Conservation (phyloP, 2,113 vertebrate genomes). For the Lipophrys pholis region DNA sequence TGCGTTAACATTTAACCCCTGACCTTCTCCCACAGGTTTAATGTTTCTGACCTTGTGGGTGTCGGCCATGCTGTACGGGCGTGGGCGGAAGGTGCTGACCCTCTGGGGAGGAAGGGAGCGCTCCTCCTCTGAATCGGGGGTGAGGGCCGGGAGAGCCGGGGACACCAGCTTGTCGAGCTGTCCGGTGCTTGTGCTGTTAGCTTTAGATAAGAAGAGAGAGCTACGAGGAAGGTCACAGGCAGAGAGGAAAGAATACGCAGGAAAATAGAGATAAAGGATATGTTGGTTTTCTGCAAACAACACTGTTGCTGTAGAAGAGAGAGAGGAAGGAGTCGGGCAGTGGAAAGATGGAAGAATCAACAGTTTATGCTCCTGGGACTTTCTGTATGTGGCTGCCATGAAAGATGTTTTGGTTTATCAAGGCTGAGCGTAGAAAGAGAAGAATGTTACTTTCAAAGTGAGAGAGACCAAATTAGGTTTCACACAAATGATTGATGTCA, state of each 20-base stretch:
- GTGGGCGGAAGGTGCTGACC: conserved; percentile 84
- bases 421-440: not conserved
- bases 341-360: conserved; percentile 27
- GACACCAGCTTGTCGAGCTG: conserved; percentile 83
- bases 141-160: conserved; percentile 56
- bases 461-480: conserved; percentile 16
- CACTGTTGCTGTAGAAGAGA: conserved; percentile 53
- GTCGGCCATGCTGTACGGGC: conserved; percentile 89
- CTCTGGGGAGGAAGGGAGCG: conserved; percentile 75
- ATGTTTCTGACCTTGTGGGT: conserved; percentile 74
- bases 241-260: conserved; percentile 15
- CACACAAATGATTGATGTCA: not conserved
- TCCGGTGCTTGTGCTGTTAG: conserved; percentile 81
- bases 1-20: not conserved
- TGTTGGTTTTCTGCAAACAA: conserved; percentile 28
- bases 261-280: not conserved
- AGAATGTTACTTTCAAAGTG: conserved; percentile 14
- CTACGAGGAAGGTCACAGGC: conserved; percentile 55
- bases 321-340: not conserved
- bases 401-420: conserved; percentile 19
- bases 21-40: conserved; percentile 10
- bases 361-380: not conserved
- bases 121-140: conserved; percentile 75
- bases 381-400: conserved; percentile 7
- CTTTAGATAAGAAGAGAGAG: conserved; percentile 78